Percentiles rank a stretch among this genome's conserved stretches.
Evolutionary conservation across 2,113 vertebrate genomes (phyloP).

Genomic region (Pteruthius melanotis): DNA sequence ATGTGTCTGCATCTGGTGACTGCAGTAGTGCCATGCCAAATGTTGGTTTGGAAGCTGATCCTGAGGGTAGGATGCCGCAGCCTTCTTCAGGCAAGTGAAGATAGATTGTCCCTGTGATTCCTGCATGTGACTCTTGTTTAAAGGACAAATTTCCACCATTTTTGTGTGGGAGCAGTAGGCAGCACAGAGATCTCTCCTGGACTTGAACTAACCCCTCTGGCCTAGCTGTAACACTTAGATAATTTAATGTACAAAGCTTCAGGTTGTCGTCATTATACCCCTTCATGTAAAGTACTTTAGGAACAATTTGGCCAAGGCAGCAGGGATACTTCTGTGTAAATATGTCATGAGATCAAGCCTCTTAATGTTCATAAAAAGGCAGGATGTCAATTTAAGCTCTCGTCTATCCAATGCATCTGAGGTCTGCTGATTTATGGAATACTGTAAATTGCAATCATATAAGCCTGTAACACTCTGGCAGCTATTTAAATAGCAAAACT

Average conservation of each 20-base stretch:
- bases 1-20: fast-evolving
- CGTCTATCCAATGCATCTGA: conserved; percentile 40
- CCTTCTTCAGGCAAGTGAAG: background rate
- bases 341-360: conserved; percentile 46
- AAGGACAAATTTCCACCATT: background rate
- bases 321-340: conserved; percentile 18
- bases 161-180: background rate
- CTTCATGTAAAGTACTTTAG: background rate
- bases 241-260: background rate
- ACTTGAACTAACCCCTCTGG: background rate
- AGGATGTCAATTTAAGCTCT: conserved; percentile 64
- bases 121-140: background rate
- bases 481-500: conserved; percentile 70
- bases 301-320: conserved; percentile 20
- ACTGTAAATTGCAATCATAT: conserved; percentile 61
- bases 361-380: conserved; percentile 62
- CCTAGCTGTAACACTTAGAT: background rate
- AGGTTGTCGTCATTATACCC: background rate
- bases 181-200: background rate
- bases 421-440: conserved; percentile 70
- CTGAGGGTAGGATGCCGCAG: background rate
- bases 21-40: background rate
- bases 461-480: conserved; percentile 62
- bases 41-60: background rate
- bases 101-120: background rate